Evolutionary conservation across 2,888 invertebrate species (phyloP), one percentile per base, ranked within the genome.

Genomic region (Unio delphinus): DNA sequence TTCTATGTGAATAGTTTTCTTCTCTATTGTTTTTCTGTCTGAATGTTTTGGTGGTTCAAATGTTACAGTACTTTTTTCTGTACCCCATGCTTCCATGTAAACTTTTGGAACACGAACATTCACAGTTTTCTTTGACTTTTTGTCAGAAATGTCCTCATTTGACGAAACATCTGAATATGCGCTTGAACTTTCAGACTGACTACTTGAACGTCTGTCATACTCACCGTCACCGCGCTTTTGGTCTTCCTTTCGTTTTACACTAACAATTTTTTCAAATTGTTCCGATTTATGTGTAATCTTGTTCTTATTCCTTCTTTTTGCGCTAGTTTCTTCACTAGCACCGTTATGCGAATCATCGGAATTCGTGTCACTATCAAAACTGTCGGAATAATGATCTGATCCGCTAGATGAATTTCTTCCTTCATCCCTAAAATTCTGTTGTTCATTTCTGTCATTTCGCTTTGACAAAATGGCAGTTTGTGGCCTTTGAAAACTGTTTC

Each of bases 121-220:
- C 55, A 75, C 74, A 26, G 54, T 70, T 60, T 70, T 67, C 58
- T 69, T 74, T 18, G 45, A 59, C 59, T 69, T 73, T 28, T 72
- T 70, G 23, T 68, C 62, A 59, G 67, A 68, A 61, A 62, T 65
- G 55, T 73, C 73, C 4, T 71, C 73, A 68, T 79, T 72, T 28
- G 74, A 74, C 34, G 73, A 75, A 65, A 67, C 67, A 65, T 72
- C 71, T 45, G 81, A 81, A 68, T 82, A 81, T 11, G 82, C 79
- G 73, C 81, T 81, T 17, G 82, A 81, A 69, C 81, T 81, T 56
- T 73, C 78, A 17, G 78, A 70, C 23, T 55, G 55, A 64, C 68
- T 60, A 17, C 59, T 17, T 17, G 59, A 55, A 54, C 34, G 15
- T 23, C 61, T 61, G 28, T 64, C 66, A 11, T 66, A 64, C 30